A percentile compares a stretch with the other conserved stretches of the same genome.
phyloP scores from a whole-genome alignment of 2,113 vertebrate genomes.

The Ceyx margarethae region DNA sequence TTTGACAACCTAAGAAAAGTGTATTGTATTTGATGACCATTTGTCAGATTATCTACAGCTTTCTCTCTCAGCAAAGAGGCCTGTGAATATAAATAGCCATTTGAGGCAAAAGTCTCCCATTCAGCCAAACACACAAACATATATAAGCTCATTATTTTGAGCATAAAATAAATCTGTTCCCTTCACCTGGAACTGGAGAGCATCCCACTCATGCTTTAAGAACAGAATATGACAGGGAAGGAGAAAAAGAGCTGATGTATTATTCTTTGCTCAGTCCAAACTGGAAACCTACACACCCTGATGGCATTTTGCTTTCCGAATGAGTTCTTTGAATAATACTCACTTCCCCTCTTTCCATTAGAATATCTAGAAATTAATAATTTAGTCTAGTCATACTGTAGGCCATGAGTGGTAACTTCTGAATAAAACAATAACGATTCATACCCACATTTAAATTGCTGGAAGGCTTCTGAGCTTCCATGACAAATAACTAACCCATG shows the following conservation, averaged over 20 bases:
- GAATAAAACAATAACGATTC: slow-evolving; percentile 61
- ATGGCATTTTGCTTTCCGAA: slow-evolving; percentile 27
- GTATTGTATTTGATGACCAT: neutral
- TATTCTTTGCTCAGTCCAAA: slow-evolving; percentile 17
- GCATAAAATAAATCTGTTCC: slow-evolving; percentile 23
- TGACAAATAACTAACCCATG: slow-evolving; percentile 7
- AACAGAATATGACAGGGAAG: slow-evolving; percentile 31
- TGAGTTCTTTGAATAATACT: slow-evolving; percentile 41
- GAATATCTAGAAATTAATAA: slow-evolving; percentile 54
- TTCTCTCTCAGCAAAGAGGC: neutral
- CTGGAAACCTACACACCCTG: neutral
- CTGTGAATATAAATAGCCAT: neutral
- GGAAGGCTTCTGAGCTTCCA: slow-evolving; percentile 10
- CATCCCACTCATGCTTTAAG: slow-evolving; percentile 6
- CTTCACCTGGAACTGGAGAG: neutral
- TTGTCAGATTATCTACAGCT: neutral
- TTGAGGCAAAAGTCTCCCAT: neutral
- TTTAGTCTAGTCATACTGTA: slow-evolving; percentile 16
- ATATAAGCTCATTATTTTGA: neutral
- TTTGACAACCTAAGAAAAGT: neutral
- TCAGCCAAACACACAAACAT: neutral
- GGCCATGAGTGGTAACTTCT: slow-evolving; percentile 32
- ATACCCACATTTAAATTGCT: neutral
- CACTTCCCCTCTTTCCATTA: slow-evolving; percentile 8
- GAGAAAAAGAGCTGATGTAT: slow-evolving; percentile 29